phyloP scores from a whole-genome alignment of 2,113 vertebrate genomes.

The Loxodonta africana region DNA sequence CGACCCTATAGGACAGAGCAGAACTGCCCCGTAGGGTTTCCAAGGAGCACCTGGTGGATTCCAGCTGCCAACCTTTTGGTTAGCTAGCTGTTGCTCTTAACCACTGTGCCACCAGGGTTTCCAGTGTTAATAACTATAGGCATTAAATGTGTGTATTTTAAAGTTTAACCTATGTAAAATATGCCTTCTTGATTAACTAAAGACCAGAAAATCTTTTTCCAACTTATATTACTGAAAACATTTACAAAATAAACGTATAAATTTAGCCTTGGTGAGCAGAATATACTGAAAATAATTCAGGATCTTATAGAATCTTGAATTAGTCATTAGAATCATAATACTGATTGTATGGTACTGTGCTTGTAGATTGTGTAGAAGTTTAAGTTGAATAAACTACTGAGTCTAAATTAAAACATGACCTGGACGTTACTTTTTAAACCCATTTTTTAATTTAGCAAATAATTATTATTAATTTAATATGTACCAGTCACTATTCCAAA shows the following conservation, averaged over 20 bases:
- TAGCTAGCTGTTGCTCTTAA: too few relatives aligned
- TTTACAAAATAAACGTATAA: conserved; percentile 53
- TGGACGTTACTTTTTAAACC: conserved; percentile 24
- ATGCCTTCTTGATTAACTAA: conserved; percentile 42
- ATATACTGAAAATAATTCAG: conserved; percentile 52
- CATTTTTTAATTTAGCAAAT: conserved; percentile 52
- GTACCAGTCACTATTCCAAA: not conserved
- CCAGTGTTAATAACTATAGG: not conserved
- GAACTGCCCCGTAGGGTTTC: too few relatives aligned
- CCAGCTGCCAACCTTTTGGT: too few relatives aligned
- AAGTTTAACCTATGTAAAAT: conserved; percentile 43
- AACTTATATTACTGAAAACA: conserved; percentile 32
- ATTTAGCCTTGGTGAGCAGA: conserved; percentile 20
- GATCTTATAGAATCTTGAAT: not conserved
- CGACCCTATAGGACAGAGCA: too few relatives aligned
- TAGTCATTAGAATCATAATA: conserved; percentile 19
- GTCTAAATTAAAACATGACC: not conserved
- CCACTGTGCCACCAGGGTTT: too few relatives aligned
- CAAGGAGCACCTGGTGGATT: too few relatives aligned
- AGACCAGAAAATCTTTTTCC: conserved; percentile 10
- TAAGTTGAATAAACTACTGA: conserved; percentile 42
- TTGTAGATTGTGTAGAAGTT: conserved; percentile 37
- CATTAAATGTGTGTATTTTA: not conserved
- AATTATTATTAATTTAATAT: not conserved
- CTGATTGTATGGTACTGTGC: not conserved